These are phyloP conservation scores for Asarcornis scutulata DNA, from an alignment of 2,113 vertebrate genomes.

Conservation along the genomic window DNA sequence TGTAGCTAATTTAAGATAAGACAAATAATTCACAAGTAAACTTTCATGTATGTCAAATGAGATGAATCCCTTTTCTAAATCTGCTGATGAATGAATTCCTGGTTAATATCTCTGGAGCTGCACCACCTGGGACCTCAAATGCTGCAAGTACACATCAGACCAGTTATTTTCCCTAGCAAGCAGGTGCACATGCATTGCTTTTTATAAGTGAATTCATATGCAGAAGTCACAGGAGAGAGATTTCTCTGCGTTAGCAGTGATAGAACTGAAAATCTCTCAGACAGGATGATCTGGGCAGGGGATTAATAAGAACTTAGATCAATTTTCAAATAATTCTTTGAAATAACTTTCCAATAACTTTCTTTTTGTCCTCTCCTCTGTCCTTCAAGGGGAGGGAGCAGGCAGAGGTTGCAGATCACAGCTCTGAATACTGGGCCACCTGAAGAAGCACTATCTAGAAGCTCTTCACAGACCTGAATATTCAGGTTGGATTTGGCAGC, in stretches of 20 bases:
- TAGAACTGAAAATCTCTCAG: not conserved
- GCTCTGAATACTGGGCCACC: not conserved
- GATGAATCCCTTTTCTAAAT: not conserved
- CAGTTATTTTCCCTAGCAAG: not conserved
- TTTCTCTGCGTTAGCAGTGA: not conserved
- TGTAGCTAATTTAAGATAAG: not conserved
- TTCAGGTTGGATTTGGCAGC: not conserved
- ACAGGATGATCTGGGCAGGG: not conserved
- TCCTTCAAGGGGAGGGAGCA: not conserved
- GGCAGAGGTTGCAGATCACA: not conserved
- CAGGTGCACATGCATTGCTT: rapidly evolving
- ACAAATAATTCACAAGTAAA: not conserved
- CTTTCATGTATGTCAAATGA: not conserved
- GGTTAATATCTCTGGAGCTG: not conserved
- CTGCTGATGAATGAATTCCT: not conserved
- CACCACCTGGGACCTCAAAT: not conserved
- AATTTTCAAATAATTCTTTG: not conserved
- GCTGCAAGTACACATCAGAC: not conserved
- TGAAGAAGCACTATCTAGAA: rapidly evolving
- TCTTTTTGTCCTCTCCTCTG: not conserved
- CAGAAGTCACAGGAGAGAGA: not conserved
- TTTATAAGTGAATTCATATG: not conserved
- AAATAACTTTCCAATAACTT: not conserved
- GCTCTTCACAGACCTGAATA: not conserved
- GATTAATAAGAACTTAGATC: too few relatives aligned